Conservation (phyloP, 2,888 invertebrate species). For the Cynaeus angustus region DNA sequence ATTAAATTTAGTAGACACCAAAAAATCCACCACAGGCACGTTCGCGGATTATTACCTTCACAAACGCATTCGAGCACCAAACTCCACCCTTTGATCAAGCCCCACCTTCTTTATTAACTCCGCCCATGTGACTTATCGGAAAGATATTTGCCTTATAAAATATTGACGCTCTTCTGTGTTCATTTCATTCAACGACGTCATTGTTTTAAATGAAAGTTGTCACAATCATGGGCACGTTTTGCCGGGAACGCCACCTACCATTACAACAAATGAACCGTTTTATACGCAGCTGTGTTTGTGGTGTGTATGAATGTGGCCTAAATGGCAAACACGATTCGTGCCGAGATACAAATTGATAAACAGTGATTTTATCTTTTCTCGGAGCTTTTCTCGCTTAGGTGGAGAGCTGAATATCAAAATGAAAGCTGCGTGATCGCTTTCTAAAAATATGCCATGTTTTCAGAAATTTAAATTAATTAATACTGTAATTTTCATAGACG, state of each 20-base stretch:
- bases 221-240: slow-evolving; percentile 18
- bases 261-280: slow-evolving; percentile 31
- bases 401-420: no score
- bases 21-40: slow-evolving; percentile 36
- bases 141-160: not conserved
- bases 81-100: no score
- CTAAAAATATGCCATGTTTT: no score
- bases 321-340: slow-evolving; percentile 23
- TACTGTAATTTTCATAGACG: no score
- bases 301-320: slow-evolving; percentile 29
- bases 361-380: slow-evolving; percentile 18
- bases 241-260: slow-evolving; percentile 18
- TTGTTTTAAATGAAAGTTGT: slow-evolving; percentile 21
- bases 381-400: not conserved
- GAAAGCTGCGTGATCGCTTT: no score
- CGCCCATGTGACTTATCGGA: not conserved
- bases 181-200: slow-evolving; percentile 16
- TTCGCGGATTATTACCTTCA: slow-evolving; percentile 39
- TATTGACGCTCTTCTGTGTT: not conserved
- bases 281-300: slow-evolving; percentile 32
- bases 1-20: slow-evolving; percentile 4
- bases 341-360: slow-evolving; percentile 24
- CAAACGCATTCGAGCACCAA: slow-evolving; percentile 35
- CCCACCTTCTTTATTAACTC: not conserved
- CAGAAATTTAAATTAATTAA: no score